Evolutionary conservation across 2,888 invertebrate species (phyloP), one percentile per base, ranked within the genome.

Genomic region (Drosophila rellima): DNA sequence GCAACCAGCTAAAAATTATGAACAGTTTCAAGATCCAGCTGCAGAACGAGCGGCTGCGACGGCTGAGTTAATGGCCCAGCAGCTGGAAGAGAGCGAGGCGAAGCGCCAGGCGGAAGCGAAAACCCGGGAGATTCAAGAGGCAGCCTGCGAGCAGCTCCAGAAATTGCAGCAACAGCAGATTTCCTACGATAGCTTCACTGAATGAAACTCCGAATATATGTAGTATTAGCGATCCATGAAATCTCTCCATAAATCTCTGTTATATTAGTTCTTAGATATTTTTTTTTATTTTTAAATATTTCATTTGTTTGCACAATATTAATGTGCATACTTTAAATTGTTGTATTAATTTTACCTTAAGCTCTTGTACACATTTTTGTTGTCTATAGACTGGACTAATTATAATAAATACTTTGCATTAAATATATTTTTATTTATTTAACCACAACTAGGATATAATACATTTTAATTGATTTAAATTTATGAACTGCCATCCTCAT

Each of bases 1-100:
- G 57, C 59, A 56, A 8, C 56, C 56, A 20, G 50, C 56, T 0
- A 78, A 69, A 13, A 56, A 17, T 13, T 45, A 35, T 26, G 56
- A 44, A 7, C 44, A 56, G 17, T 56, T 13, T 26, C 44, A 56
- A 17, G 56, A 56, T 56, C 56, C 56, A 17, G 56, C 44, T 17
- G 56, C 56, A 1, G 56, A 56, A 11, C 23, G 45, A 35, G 56
- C 56, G 0, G 56, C 56, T 13, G 56, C 56, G 2, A 56, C 33
- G 11, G 56, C 35, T 0, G 35, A 33, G 17, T 13, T 56, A 0
- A 20, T 45, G 0, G 56, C 56, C 45, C 56, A 56, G 8, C 56
- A 56, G 2, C 33, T 33, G 8, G 56, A 56, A 3, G 56, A 56
- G 17, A 33, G 15, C 17, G 56, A 56, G 3, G 56, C 44, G 10